Conservation (phyloP, 1,140 invertebrate species). For the Diachasmimorpha longicaudata region DNA sequence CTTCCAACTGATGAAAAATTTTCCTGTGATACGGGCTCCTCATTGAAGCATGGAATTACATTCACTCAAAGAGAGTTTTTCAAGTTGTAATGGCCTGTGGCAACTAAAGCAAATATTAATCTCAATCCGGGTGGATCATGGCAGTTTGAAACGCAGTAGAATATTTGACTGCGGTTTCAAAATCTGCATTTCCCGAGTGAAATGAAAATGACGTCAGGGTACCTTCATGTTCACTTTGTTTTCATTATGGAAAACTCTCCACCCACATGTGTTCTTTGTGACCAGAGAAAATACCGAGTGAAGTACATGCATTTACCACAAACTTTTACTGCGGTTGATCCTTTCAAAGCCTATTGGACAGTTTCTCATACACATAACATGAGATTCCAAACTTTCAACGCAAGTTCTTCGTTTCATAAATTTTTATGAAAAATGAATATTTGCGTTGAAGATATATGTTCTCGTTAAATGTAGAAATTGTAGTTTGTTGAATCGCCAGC, state of each 20-base stretch:
- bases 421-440: neutral
- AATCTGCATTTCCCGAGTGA: neutral
- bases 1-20: too few species aligned
- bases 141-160: neutral
- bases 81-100: neutral
- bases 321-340: neutral
- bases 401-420: neutral
- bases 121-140: neutral
- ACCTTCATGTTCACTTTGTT: neutral
- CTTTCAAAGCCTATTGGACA: neutral
- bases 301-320: neutral
- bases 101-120: neutral
- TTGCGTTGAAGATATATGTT: neutral
- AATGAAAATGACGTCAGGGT: neutral
- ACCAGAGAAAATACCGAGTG: neutral
- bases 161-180: neutral
- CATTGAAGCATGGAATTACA: neutral
- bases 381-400: neutral
- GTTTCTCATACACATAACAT: slow-evolving; percentile 1
- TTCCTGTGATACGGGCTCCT: too few species aligned
- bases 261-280: neutral
- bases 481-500: too few species aligned
- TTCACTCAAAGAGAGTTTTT: neutral
- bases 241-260: neutral
- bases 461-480: too few species aligned